Percentiles rank a stretch among this genome's conserved stretches.
Conservation (phyloP, 2,113 vertebrate species). For the Papio anubis region DNA sequence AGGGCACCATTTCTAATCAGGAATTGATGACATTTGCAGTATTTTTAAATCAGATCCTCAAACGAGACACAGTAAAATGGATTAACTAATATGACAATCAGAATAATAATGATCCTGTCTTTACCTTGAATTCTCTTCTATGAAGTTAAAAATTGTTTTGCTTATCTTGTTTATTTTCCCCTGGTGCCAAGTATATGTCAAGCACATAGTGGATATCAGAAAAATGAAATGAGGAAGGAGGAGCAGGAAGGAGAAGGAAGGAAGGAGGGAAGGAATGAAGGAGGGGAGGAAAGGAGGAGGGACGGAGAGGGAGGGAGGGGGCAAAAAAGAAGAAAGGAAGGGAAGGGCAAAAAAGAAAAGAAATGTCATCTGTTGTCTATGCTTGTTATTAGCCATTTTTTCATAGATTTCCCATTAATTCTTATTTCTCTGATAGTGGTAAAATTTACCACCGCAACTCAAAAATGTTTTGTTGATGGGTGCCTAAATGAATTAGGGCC, state of each 20-base stretch:
- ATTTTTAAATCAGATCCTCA: not conserved
- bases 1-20: not conserved
- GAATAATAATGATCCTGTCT: too few relatives aligned
- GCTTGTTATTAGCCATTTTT: not conserved
- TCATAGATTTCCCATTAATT: not conserved
- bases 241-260: too few relatives aligned
- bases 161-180: not conserved
- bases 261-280: accelerated
- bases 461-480: not conserved
- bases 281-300: too few relatives aligned
- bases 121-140: not conserved
- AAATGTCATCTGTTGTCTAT: not conserved
- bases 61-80: not conserved
- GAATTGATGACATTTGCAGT: not conserved
- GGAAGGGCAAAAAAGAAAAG: not conserved
- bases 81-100: not conserved
- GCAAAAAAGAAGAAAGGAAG: accelerated
- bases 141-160: not conserved
- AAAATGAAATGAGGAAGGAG: not conserved
- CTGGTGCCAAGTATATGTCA: accelerated
- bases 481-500: not conserved
- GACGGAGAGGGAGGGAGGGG: accelerated
- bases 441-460: not conserved
- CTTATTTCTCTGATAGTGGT: not conserved
- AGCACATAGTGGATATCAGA: not conserved